Evolutionary conservation across 92 coral and sea anemone species (phyloP).

Genomic region (Parazoanthus atlanticus): DNA sequence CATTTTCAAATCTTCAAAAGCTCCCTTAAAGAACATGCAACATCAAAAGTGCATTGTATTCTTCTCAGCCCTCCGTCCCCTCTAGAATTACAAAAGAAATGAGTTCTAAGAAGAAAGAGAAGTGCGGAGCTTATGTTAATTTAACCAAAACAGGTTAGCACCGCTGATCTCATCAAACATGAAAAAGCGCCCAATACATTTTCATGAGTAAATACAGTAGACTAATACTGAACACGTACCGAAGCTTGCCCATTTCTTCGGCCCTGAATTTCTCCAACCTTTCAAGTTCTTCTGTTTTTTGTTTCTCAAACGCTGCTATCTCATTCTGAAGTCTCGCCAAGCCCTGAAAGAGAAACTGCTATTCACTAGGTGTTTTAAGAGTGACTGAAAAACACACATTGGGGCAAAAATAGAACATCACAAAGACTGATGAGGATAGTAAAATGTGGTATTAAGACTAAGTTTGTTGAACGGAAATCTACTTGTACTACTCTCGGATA

Average conservation of each 20-base stretch:
- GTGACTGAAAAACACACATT: too few relatives aligned
- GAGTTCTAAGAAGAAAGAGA: too few relatives aligned
- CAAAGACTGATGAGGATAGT: background rate
- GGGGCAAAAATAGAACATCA: too few relatives aligned
- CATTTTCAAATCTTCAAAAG: too few relatives aligned
- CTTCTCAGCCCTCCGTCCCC: too few relatives aligned
- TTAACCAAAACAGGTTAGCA: background rate
- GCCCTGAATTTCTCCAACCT: constrained; percentile 86
- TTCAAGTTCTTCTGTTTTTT: constrained; percentile 92
- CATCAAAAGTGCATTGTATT: too few relatives aligned
- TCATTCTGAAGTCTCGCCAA: constrained; percentile 81
- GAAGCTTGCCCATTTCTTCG: constrained; percentile 87
- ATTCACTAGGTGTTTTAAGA: too few relatives aligned
- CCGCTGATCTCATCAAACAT: background rate
- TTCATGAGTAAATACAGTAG: too few relatives aligned
- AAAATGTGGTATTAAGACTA: background rate
- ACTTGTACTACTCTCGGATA: background rate
- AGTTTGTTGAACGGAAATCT: background rate
- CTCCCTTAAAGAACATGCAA: too few relatives aligned
- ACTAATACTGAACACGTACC: constrained; percentile 50
- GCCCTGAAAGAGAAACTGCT: constrained; percentile 58
- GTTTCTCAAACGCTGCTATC: constrained; percentile 84
- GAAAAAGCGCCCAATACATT: background rate
- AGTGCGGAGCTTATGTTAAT: too few relatives aligned
- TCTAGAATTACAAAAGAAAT: too few relatives aligned